Base-by-base conservation (phyloP, 2,888 invertebrate genomes). In the Drosophila neutralis region DNA sequence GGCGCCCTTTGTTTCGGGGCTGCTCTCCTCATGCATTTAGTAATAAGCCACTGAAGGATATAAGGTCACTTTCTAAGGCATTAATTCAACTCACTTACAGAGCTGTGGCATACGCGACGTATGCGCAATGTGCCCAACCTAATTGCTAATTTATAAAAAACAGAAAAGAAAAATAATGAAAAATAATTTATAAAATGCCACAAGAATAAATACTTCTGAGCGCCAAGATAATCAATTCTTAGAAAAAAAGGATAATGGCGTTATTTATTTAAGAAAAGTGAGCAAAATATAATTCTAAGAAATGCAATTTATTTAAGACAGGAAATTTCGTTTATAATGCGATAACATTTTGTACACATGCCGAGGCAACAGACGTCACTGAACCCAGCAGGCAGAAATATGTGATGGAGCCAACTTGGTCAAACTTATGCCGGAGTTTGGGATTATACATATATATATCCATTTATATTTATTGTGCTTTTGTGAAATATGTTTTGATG, bases 81-180 rank as follows among this genome's bases (percentile, higher is more conserved):
- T 49, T 36, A 36, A 60, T 48, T 73, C 24, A 62, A 73, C 49
- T 73, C 15, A 62, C 66, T 73, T 63, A 49, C 24, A 21, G 5
- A 42, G 10, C 2, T 53, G 21, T 10, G 13, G 21, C 35, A 15
- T 11, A 54, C 65, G 45, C 65, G 64, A 65, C 74, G 74, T 74
- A 69, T 77, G 36, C 66, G 66, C 53, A 61, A 63, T 38, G 58
- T 54, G 57, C 1, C 13, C 15, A n/a, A 31, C 10, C 2, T 8
- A 31, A 57, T 42, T 31, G 13, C n/a, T 27, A 11, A 15, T 4
- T 18, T 53, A 35, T 35, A 8, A 18, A 29, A 10, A 18, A 15
- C 18, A 10, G 10, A 15, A 31, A 48, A 27, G 4, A 48, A 48
- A 15, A 27, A 21, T 7, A 27, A 27, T 7, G 13, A 7, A 27